A percentile compares a stretch with the other conserved stretches of the same genome.
Evolutionary conservation across 2,797 vertebrate genomes (phyloP).

Genomic region (Cyprinodon diabolis): DNA sequence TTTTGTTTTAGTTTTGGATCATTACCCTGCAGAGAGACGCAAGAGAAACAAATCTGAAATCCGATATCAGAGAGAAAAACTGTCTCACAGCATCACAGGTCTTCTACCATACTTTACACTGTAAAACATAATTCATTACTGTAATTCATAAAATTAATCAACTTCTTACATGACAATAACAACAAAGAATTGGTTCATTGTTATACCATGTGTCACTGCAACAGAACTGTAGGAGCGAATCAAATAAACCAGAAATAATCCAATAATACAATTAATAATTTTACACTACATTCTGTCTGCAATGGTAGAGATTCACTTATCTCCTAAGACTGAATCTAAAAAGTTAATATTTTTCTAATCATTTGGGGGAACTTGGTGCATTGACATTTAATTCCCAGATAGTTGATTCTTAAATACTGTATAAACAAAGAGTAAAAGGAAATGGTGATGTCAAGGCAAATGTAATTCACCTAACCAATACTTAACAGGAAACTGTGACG

Average conservation of each 20-base stretch:
- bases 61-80: neutral
- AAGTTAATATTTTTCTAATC: neutral
- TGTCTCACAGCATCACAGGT: neutral
- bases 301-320: neutral
- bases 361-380: neutral
- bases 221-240: neutral
- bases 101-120: neutral
- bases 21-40: neutral
- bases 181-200: no score
- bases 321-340: neutral
- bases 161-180: no score
- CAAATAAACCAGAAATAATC: neutral
- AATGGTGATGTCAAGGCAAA: neutral
- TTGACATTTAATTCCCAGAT: neutral
- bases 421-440: neutral
- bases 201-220: neutral
- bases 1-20: neutral
- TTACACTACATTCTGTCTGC: neutral
- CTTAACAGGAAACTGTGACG: neutral
- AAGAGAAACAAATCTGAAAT: neutral
- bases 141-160: no score
- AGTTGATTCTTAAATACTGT: neutral
- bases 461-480: neutral
- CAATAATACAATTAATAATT: neutral
- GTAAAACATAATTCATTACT: neutral